Evolutionary conservation across 37 sponge, comb jelly and placozoan genomes (phyloP).

Genomic region (Agelas oroides): DNA sequence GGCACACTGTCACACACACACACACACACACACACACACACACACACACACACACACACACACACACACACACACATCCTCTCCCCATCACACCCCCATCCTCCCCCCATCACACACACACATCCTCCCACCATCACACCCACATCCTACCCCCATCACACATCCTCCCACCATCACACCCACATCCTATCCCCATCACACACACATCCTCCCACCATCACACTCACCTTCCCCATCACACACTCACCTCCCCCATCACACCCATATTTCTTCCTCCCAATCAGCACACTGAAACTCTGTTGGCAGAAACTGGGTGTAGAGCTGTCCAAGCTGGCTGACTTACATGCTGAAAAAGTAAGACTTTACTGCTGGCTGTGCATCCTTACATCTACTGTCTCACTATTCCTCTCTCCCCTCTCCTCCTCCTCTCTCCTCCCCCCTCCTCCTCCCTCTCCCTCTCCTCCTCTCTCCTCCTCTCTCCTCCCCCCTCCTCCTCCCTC

Average conservation of each 20-base stretch:
- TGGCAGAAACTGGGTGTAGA: constrained; percentile 78
- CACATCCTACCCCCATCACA: not conserved
- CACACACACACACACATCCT: not conserved
- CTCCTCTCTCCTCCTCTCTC: no score
- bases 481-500: no score
- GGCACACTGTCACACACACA: not conserved
- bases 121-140: not conserved
- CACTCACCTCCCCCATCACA: not conserved
- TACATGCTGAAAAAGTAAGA: constrained; percentile 67
- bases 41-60: not conserved
- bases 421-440: no score
- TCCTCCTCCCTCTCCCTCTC: no score
- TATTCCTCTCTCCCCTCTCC: not conserved
- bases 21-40: not conserved
- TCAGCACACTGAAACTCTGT: constrained; percentile 68
- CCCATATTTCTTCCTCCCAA: not conserved
- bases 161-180: not conserved
- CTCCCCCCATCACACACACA: no score
- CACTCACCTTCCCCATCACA: not conserved
- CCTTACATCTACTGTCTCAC: not conserved
- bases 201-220: not conserved
- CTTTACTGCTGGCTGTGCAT: no score
- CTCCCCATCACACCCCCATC: not conserved
- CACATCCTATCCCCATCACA: not conserved
- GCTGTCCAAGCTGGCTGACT: constrained; percentile 51